Conservation (phyloP, 2,113 vertebrate species). For the Chaenocephalus aceratus region DNA sequence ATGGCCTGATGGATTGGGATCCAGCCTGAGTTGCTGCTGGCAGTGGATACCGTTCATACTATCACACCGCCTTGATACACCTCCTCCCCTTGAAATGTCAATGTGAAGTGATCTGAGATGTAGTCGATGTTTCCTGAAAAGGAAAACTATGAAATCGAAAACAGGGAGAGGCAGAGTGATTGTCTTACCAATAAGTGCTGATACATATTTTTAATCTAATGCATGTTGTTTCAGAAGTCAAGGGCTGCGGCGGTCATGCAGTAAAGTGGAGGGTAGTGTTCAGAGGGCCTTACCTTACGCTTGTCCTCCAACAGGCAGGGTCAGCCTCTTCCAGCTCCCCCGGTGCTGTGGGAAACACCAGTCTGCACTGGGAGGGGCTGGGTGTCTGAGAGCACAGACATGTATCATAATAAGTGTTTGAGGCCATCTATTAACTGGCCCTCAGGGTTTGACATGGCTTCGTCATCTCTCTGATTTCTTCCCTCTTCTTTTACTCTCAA, state of each 20-base stretch:
- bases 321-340: constrained; percentile 23
- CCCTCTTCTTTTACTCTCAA: constrained; percentile 16
- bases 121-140: constrained; percentile 73
- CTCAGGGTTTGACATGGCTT: constrained; percentile 23
- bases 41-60: constrained; percentile 62
- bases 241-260: constrained; percentile 51
- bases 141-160: constrained; percentile 66
- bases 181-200: constrained; percentile 80
- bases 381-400: constrained; percentile 47
- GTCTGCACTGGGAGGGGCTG: constrained; percentile 21
- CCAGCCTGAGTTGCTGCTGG: constrained; percentile 53
- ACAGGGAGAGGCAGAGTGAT: constrained; percentile 67
- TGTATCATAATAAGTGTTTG: constrained; percentile 59
- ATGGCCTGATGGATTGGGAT: constrained; percentile 68
- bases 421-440: constrained; percentile 34
- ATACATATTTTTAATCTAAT: constrained; percentile 69
- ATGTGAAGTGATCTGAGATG: constrained; percentile 71
- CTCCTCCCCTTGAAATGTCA: constrained; percentile 72
- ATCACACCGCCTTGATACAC: constrained; percentile 55
- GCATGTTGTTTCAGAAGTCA: constrained; percentile 53
- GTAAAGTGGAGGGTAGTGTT: constrained; percentile 29
- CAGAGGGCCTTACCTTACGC: constrained; percentile 8
- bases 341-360: constrained; percentile 23
- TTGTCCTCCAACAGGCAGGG: constrained; percentile 33
- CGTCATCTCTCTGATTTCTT: constrained; percentile 35